Percentiles rank a stretch among this genome's conserved stretches.
phyloP scores from a whole-genome alignment of 2,888 invertebrate species.

The Teleogryllus oceanicus region DNA sequence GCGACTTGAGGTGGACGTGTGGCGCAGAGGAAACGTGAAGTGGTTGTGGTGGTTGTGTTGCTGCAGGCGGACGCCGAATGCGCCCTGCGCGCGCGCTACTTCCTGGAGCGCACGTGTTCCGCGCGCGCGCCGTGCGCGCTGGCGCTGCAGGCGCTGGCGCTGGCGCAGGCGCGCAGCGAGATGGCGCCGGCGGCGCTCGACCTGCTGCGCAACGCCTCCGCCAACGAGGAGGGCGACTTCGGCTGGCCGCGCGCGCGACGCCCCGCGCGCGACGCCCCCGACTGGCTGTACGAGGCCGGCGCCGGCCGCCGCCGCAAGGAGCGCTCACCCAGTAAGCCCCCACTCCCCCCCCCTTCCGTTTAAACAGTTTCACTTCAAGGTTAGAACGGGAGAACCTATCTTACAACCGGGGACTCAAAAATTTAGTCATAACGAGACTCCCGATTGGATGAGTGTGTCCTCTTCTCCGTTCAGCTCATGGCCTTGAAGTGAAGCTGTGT shows the following conservation, averaged over 20 bases:
- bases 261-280: conserved; percentile 26
- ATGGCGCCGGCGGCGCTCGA: conserved; percentile 57
- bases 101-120: conserved; percentile 55
- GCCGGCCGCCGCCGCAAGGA: conserved; percentile 56
- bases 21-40: no score
- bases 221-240: conserved; percentile 65
- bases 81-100: conserved; percentile 54
- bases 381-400: no score
- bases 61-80: conserved; percentile 27
- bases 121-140: conserved; percentile 58
- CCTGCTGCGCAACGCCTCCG: conserved; percentile 58
- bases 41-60: no score
- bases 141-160: conserved; percentile 58
- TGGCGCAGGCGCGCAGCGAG: conserved; percentile 56
- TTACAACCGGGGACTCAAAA: no score
- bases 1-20: no score
- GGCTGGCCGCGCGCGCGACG: conserved; percentile 58
- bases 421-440: no score
- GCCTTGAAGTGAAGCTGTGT: no score
- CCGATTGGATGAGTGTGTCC: no score
- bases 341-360: no score
- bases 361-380: no score
- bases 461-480: no score
- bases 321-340: background rate
- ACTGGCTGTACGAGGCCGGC: conserved; percentile 50